Evolutionary conservation across 2,888 invertebrate genomes (phyloP), one percentile per base, ranked within the genome.

Genomic region (Galerucella calmariensis): DNA sequence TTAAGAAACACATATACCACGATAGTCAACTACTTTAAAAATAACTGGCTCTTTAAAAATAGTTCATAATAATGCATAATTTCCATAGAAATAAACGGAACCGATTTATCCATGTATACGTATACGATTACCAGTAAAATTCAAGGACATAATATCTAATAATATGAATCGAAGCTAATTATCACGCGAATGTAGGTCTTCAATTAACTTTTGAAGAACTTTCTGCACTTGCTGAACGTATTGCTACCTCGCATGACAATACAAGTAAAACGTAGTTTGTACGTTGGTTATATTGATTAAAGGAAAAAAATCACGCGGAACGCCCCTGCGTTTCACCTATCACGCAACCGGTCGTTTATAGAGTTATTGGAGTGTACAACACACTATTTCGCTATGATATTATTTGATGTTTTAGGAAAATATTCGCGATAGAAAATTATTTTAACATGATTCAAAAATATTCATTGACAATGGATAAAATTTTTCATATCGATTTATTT

Each of bases 301-400:
- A 69, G 20, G 53, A 53, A 65, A 73, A 72, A 73, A 68, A 63
- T 56, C 16, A 59, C 63, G 46, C n/a, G 24, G 59, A 59, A 68
- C 69, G 69, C 65, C 73, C 51, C 41, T 68, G 69, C 20, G 48
- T 69, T 73, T 73, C 65, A 73, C 73, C 73, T 73, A 69, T 73
- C 73, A 73, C 69, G 73, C 73, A 69, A 73, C 35, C 48, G 69
- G 46, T 69, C 16, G 62, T 51, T 35, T 8, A 61, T 44, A 62
- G 58, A 69, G 62, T 62, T 62, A 69, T 61, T 51, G 62, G 62
- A 61, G 69, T 35, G 56, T 69, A 48, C 62, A 62, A 10, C 24
- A 65, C 14, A 41, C 6, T 63, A 35, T 35, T 35, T 8, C 35
- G n/a, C 53, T 16, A 14, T 48, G 12, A 27, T 24, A 65, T 46